Conservation (phyloP, 2,113 vertebrate genomes). For the Tachycineta bicolor region DNA sequence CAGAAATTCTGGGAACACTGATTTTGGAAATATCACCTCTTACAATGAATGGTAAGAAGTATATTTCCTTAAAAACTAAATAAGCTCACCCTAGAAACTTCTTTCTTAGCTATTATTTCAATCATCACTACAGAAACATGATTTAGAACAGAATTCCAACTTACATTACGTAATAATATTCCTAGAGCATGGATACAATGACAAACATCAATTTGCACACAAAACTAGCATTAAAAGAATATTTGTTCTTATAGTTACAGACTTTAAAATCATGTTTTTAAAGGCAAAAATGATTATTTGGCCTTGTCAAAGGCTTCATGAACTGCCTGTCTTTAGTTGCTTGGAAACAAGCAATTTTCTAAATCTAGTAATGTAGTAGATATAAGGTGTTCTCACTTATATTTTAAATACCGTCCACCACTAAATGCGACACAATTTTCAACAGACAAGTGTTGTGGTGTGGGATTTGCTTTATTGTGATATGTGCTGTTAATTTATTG, state of each 20-base stretch:
- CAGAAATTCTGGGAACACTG: not conserved
- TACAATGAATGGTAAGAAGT: not conserved
- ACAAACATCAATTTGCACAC: not conserved
- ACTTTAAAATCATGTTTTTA: not conserved
- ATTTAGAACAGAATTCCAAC: not conserved
- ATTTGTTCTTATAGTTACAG: not conserved
- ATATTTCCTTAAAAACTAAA: not conserved
- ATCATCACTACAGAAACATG: not conserved
- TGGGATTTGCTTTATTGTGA: too few relatives aligned
- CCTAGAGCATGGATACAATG: fast-evolving
- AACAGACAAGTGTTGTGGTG: not conserved
- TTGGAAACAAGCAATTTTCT: not conserved
- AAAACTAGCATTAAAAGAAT: not conserved
- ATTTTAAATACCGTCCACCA: not conserved
- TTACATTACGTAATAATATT: not conserved
- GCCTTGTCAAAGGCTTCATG: not conserved
- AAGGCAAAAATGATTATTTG: not conserved
- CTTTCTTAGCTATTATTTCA: not conserved
- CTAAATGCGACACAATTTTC: not conserved
- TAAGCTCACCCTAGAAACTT: not conserved
- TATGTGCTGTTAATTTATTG: too few relatives aligned
- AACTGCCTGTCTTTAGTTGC: not conserved
- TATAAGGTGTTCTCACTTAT: not conserved
- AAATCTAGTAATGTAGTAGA: not conserved
- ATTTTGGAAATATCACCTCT: not conserved